Conservation (phyloP, 2,888 invertebrate genomes). For the Iphiclides podalirius region DNA sequence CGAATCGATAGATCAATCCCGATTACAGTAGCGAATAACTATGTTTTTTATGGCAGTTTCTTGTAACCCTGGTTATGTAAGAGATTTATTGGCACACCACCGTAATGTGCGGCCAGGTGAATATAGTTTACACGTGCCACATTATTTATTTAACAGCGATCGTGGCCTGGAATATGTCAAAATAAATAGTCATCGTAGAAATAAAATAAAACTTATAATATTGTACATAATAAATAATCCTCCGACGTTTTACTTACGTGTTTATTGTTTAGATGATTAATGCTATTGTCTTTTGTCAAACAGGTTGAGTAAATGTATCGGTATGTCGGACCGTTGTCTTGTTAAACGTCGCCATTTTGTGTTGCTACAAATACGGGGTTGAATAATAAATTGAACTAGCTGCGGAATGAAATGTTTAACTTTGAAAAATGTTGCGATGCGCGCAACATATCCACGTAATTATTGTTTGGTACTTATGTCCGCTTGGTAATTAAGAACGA, state of each 20-base stretch:
- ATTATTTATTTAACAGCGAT: slow-evolving; percentile 1
- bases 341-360: slow-evolving; percentile 17
- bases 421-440: background rate
- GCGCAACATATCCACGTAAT: background rate
- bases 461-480: background rate
- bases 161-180: background rate
- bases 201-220: no score
- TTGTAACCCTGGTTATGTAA: slow-evolving; percentile 16
- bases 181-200: background rate
- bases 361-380: background rate
- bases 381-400: background rate
- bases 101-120: slow-evolving; percentile 6
- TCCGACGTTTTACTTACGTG: background rate
- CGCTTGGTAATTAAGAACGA: background rate
- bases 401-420: background rate
- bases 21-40: background rate
- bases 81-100: slow-evolving; percentile 12
- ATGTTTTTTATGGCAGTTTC: slow-evolving; percentile 7
- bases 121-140: slow-evolving; percentile 20
- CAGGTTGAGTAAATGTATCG: background rate
- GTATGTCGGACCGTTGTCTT: background rate
- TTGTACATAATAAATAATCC: background rate
- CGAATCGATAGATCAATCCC: no score
- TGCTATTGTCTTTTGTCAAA: slow-evolving; percentile 2
- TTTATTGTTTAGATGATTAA: background rate